Conservation (phyloP, 2,888 invertebrate species). For the Neoaliturus tenellus region DNA sequence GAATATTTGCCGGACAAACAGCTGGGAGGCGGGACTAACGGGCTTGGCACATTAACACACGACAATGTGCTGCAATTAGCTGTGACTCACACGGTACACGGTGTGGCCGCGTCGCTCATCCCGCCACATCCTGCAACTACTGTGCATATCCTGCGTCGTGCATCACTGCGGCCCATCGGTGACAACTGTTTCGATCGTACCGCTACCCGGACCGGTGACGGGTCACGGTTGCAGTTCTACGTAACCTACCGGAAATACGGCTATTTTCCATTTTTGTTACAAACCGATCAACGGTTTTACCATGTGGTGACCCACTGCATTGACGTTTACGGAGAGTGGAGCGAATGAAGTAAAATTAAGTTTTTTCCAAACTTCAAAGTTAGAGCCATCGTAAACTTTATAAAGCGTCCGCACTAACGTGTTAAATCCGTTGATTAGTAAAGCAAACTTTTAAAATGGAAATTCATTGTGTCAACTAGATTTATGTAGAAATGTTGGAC, state of each 20-base stretch:
- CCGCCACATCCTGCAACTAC: not conserved
- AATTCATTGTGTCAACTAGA: too few species aligned
- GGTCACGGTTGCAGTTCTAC: not conserved
- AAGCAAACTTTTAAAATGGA: too few species aligned
- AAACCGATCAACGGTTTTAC: not conserved
- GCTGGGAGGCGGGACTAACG: conserved; percentile 1
- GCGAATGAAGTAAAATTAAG: too few species aligned
- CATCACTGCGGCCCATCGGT: not conserved
- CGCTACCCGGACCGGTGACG: not conserved
- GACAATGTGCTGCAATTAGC: conserved; percentile 28
- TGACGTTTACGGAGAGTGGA: too few species aligned
- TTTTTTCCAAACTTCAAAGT: too few species aligned
- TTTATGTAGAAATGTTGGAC: too few species aligned
- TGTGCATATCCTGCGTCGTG: not conserved
- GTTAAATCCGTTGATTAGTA: too few species aligned
- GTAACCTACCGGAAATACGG: not conserved
- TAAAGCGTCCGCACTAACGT: too few species aligned
- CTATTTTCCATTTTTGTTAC: not conserved
- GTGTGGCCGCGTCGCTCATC: not conserved
- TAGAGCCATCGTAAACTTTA: too few species aligned
- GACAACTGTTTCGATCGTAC: not conserved
- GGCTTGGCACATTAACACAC: conserved; percentile 27
- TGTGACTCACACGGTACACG: not conserved
- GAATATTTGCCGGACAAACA: not conserved
- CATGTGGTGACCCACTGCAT: too few species aligned